A percentile compares a stretch with the other conserved stretches of the same genome.
These are phyloP conservation scores for Aleiodes alternator DNA, from an alignment of 2,888 invertebrate species.

Conservation along the genomic window DNA sequence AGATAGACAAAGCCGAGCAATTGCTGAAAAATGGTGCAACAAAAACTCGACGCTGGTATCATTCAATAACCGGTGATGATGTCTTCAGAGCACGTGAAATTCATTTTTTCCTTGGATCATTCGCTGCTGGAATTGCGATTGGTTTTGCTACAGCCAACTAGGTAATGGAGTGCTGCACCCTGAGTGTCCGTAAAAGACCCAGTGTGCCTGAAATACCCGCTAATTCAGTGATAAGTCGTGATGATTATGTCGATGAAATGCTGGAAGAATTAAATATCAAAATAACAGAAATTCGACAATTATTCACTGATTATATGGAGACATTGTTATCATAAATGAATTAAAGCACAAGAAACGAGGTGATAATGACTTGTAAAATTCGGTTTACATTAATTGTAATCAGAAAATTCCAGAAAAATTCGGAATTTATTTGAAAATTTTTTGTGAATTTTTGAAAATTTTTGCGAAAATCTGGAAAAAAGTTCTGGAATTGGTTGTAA, in stretches of 20 bases:
- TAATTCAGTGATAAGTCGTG: conserved; percentile 10
- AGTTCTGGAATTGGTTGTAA: too few species aligned
- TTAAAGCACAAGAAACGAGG: background rate
- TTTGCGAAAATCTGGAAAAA: too few species aligned
- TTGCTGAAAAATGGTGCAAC: conserved; percentile 83
- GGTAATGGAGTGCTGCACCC: conserved; percentile 67
- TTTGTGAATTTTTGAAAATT: too few species aligned
- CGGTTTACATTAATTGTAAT: too few species aligned
- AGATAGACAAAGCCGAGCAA: conserved; percentile 88
- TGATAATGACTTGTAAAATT: too few species aligned
- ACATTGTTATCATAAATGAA: conserved; percentile 17
- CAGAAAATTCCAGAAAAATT: too few species aligned
- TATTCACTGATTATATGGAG: conserved; percentile 45
- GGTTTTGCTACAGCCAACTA: conserved; percentile 77
- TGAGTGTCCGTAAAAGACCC: conserved; percentile 39
- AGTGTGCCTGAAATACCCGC: conserved; percentile 14
- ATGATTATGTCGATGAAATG: conserved; percentile 51
- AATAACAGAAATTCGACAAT: conserved; percentile 44
- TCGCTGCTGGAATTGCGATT: conserved; percentile 86
- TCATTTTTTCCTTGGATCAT: conserved; percentile 88
- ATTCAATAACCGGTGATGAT: conserved; percentile 81
- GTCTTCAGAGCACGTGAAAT: conserved; percentile 83
- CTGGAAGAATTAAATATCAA: conserved; percentile 45
- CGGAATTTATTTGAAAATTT: too few species aligned
- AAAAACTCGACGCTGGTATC: conserved; percentile 87